phyloP scores from a whole-genome alignment of 2,888 invertebrate species.

The Rhagonycha fulva region DNA sequence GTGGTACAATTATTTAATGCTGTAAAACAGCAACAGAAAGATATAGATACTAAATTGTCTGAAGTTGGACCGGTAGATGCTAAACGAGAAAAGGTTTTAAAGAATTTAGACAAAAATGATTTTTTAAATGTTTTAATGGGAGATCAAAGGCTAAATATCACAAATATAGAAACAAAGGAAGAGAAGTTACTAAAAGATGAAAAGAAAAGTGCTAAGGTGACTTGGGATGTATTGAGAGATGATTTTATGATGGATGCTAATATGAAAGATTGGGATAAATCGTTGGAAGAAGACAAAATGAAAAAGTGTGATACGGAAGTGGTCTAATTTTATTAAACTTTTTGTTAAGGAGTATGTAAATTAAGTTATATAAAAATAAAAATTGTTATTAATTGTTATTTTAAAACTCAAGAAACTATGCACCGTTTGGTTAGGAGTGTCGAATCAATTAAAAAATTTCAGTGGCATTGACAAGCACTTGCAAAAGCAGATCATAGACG shows the following conservation, averaged over 20 bases:
- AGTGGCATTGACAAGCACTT: no score
- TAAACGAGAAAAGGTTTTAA: slow-evolving; percentile 75
- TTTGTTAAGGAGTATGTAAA: neutral
- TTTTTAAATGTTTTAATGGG: slow-evolving; percentile 83
- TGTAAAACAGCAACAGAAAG: slow-evolving; percentile 83
- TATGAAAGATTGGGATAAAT: slow-evolving; percentile 91
- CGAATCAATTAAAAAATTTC: no score
- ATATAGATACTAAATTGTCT: slow-evolving; percentile 70
- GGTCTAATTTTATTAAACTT: slow-evolving; percentile 19
- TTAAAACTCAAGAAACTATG: no score
- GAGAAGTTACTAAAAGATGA: slow-evolving; percentile 18
- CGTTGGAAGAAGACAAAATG: slow-evolving; percentile 57
- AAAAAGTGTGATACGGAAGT: slow-evolving; percentile 45
- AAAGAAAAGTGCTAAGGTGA: slow-evolving; percentile 44
- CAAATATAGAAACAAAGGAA: slow-evolving; percentile 24
- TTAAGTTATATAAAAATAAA: neutral
- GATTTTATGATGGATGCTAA: slow-evolving; percentile 90
- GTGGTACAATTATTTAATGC: slow-evolving; percentile 93
- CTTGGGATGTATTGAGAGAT: slow-evolving; percentile 73
- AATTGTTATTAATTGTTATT: neutral
- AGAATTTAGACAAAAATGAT: slow-evolving; percentile 74
- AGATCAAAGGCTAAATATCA: slow-evolving; percentile 60
- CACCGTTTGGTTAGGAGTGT: no score
- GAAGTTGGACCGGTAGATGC: slow-evolving; percentile 76
- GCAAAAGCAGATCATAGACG: no score